These are phyloP conservation scores for Dallia pectoralis DNA, from an alignment of 2,797 vertebrate species.

Conservation along the genomic window DNA sequence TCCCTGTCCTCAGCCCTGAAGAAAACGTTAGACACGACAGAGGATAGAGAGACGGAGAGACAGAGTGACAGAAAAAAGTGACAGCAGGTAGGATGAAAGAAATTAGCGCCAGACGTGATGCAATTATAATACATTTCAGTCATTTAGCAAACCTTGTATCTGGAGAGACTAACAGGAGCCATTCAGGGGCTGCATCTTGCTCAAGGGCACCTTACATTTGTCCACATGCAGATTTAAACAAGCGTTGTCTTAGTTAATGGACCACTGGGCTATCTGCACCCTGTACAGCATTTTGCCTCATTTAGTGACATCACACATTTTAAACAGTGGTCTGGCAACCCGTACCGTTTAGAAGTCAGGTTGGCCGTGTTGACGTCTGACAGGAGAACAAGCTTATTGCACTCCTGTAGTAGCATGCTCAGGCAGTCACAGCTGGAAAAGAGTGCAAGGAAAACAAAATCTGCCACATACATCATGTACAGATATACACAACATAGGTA, in stretches of 20 bases:
- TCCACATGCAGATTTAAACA: too few species aligned
- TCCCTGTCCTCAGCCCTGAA: conserved; percentile 85
- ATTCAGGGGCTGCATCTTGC: too few species aligned
- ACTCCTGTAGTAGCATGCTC: conserved; percentile 90
- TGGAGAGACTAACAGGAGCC: too few species aligned
- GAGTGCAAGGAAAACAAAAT: neutral
- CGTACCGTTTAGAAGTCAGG: conserved; percentile 88
- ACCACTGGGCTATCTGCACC: too few species aligned
- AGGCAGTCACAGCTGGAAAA: conserved; percentile 88
- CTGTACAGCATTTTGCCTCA: too few species aligned
- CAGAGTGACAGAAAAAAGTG: neutral
- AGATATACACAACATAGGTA: too few species aligned
- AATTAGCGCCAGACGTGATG: conserved; percentile 6
- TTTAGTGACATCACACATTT: neutral
- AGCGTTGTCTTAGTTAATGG: too few species aligned
- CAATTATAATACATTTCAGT: neutral
- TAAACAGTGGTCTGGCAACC: neutral
- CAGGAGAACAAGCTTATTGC: conserved; percentile 91
- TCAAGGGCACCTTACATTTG: too few species aligned
- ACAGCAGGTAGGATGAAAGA: conserved; percentile 8
- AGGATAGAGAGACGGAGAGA: conserved; percentile 9
- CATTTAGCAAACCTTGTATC: too few species aligned
- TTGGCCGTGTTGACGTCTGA: conserved; percentile 82
- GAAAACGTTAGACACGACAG: conserved; percentile 53
- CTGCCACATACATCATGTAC: neutral